Percentiles rank a stretch among this genome's conserved stretches.
phyloP scores from a whole-genome alignment of 2,113 vertebrate species.

The Gymnobelideus leadbeateri region DNA sequence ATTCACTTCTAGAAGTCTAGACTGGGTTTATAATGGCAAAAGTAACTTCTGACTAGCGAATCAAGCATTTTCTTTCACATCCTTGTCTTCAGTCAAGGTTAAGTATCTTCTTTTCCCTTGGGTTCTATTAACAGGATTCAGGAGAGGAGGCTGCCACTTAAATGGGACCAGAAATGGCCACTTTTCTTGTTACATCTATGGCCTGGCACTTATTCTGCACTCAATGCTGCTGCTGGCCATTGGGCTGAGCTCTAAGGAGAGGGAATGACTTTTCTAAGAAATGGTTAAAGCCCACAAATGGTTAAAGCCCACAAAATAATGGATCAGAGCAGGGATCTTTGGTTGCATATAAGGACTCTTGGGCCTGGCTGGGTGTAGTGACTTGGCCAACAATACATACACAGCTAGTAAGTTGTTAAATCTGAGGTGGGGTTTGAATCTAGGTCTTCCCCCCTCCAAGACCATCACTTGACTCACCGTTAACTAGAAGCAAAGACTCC shows the following conservation, averaged over 20 bases:
- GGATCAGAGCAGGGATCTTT: too few species aligned
- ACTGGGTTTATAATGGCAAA: conserved; percentile 44
- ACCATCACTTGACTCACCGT: neutral
- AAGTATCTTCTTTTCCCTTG: neutral
- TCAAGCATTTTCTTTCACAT: neutral
- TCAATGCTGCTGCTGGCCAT: neutral
- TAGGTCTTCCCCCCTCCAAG: neutral
- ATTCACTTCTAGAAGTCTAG: neutral
- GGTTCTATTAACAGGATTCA: neutral
- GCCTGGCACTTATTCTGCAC: neutral
- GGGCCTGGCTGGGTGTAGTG: too few species aligned
- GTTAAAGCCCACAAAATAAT: too few species aligned
- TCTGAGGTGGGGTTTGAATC: neutral
- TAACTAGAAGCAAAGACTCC: too few species aligned
- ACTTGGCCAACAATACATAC: too few species aligned
- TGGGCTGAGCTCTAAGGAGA: neutral
- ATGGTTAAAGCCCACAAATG: too few species aligned
- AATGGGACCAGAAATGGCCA: neutral
- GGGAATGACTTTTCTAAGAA: neutral
- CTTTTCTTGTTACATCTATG: neutral
- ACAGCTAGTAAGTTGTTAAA: too few species aligned
- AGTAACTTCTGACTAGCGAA: too few species aligned
- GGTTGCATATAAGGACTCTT: too few species aligned
- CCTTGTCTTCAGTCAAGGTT: neutral
- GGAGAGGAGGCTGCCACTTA: too few species aligned